Percentiles rank a stretch among this genome's conserved stretches.
Conservation (phyloP, 2,888 invertebrate species). For the Thecocarcelia acutangulata region DNA sequence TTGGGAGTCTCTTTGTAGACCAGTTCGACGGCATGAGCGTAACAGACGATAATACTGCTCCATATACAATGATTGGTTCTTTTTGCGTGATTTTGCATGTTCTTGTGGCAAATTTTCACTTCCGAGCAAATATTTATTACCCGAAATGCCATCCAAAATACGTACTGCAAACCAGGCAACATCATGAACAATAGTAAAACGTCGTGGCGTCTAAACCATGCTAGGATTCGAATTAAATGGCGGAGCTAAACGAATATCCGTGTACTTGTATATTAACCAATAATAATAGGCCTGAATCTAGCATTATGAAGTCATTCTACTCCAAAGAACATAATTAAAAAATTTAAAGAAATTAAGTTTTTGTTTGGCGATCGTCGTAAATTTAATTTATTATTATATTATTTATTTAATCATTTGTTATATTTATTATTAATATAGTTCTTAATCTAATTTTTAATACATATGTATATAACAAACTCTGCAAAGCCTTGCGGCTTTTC, state of each 20-base stretch:
- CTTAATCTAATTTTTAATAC: too few relatives aligned
- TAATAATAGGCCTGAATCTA: slow-evolving; percentile 98
- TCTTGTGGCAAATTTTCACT: slow-evolving; percentile 91
- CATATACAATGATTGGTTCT: slow-evolving; percentile 98
- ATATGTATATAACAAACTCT: too few relatives aligned
- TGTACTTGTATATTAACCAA: slow-evolving; percentile 99
- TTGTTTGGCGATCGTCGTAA: too few relatives aligned
- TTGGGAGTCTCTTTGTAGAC: slow-evolving; percentile 83
- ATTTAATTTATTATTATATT: too few relatives aligned
- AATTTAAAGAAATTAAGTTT: too few relatives aligned
- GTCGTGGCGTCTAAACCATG: slow-evolving; percentile 93
- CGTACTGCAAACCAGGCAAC: slow-evolving; percentile 93
- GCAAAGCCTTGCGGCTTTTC: too few relatives aligned
- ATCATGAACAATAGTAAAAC: slow-evolving; percentile 90
- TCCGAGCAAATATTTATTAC: slow-evolving; percentile 95
- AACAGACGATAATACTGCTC: slow-evolving; percentile 97
- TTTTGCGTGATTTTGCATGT: slow-evolving; percentile 92
- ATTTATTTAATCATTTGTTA: too few relatives aligned
- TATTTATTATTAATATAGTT: too few relatives aligned
- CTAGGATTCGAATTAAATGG: slow-evolving; percentile 99
- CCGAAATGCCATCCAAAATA: slow-evolving; percentile 92
- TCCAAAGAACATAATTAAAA: too few relatives aligned
- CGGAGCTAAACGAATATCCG: slow-evolving; percentile 91
- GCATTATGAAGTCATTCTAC: too few relatives aligned
- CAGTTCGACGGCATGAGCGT: slow-evolving; percentile 94